Evolutionary conservation across 2,888 invertebrate species (phyloP).

Genomic region (Chymomyza caudatula): DNA sequence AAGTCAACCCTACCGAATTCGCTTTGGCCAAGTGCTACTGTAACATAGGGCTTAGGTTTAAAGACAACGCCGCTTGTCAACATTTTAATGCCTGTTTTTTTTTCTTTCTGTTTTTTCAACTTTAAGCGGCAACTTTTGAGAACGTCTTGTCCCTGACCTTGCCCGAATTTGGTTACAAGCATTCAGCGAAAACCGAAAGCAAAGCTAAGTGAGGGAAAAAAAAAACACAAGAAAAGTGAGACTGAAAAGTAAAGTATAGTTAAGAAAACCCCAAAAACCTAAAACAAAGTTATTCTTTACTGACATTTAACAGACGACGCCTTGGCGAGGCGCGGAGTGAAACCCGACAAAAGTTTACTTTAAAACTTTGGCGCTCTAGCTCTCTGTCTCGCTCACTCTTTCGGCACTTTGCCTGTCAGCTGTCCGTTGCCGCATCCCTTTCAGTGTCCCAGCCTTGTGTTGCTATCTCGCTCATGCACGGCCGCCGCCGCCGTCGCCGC

Average conservation of each 20-base stretch:
- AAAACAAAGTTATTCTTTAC: constrained; percentile 72
- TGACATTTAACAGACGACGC: constrained; percentile 54
- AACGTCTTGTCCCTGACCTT: constrained; percentile 63
- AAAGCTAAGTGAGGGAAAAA: constrained; percentile 51
- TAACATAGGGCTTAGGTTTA: not conserved
- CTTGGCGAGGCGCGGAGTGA: constrained; percentile 29
- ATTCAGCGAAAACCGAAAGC: not conserved
- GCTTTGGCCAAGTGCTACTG: not conserved
- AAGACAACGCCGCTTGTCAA: not conserved
- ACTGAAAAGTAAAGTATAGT: constrained; percentile 13
- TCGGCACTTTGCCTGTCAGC: not conserved
- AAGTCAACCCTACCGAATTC: too few relatives aligned
- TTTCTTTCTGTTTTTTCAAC: not conserved
- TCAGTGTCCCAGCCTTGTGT: constrained; percentile 9
- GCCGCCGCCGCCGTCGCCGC: constrained; percentile 29
- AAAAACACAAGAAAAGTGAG: constrained; percentile 49
- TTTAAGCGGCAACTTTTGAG: not conserved
- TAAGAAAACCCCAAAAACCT: constrained; percentile 65
- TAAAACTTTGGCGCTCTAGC: constrained; percentile 60
- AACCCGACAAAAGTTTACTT: constrained; percentile 63
- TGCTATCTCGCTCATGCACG: not conserved
- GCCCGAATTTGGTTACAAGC: constrained; percentile 52
- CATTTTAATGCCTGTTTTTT: constrained; percentile 5
- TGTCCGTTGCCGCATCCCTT: constrained; percentile 1
- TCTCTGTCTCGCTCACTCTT: not conserved